Base-by-base conservation (phyloP, 2,797 vertebrate species). In the Heterohyrax brucei region DNA sequence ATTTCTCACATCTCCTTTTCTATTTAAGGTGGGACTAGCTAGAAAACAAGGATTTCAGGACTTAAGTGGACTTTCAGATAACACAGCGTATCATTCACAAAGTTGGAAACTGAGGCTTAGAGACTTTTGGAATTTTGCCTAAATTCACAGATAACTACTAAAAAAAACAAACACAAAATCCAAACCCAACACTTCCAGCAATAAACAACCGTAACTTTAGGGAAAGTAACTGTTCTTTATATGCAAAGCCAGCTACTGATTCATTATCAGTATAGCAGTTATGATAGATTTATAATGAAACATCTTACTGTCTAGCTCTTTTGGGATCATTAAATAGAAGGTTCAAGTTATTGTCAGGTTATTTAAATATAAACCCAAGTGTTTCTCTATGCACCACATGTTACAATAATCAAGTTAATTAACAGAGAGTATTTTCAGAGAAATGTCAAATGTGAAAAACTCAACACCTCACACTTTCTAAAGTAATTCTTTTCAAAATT, bases 1-100 rank as follows among this genome's bases (percentile, higher is more conserved):
- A 76, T 80, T 90, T 84, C 82, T 87, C 56, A 72, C n/a, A 93
- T 83, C 44, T 73, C 48, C 56, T 90, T 87, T 95, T 64, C 66
- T 30, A 81, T 33, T 3, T 64, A 94, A 92, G 77, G 18, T 13
- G 10, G 33, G 18, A 80, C 26, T 46, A 95, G 46, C 28, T 24
- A 89, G n/a, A 88, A 93, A 95, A 85, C 33, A 93, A 81, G 46
- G 85, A 79, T 92, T 85, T 87, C 59, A 88, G 24, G 24, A 84
- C 7, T 46, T 46, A 92, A 90, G 85, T 28, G 28, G 59, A 61
- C 30, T 90, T 94, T 24, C 30, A 59, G 50, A 50, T 81, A 59
- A 90, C 4, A 77, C 4, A 84, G 39, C 26, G n/a, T 30, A 10
- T 39, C 16, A 59, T 10, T 82, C 21, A 87, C 18, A 85, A 39